Conservation (phyloP, 2,888 invertebrate genomes). For the Eupithecia exiguata region DNA sequence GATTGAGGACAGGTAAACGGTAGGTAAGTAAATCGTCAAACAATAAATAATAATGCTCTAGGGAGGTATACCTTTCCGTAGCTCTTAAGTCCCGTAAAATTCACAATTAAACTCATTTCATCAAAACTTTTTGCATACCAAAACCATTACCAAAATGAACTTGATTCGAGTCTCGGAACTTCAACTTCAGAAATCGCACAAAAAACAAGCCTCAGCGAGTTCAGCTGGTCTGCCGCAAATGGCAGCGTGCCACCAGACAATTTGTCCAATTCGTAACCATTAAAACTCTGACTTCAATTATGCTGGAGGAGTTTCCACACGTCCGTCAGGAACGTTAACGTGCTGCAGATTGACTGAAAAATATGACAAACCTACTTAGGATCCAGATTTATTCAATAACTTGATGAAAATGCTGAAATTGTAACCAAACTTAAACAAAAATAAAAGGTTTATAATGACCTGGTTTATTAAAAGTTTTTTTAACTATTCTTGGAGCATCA, state of each 20-base stretch:
- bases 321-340: conserved; percentile 16
- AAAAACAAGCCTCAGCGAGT: conserved; percentile 22
- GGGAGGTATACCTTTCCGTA: too few species aligned
- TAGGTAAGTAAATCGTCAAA: background rate
- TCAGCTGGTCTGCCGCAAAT: conserved; percentile 29
- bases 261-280: conserved; percentile 55
- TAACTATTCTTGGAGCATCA: background rate
- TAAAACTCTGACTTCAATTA: conserved; percentile 49
- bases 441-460: background rate
- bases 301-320: conserved; percentile 28
- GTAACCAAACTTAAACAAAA: background rate
- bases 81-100: background rate
- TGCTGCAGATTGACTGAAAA: background rate
- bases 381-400: background rate
- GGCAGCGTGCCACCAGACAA: conserved; percentile 48
- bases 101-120: background rate
- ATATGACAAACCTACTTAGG: background rate
- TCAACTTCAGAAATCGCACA: conserved; percentile 24
- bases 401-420: background rate
- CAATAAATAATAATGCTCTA: background rate
- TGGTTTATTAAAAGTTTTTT: background rate
- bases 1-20: background rate
- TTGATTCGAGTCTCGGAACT: conserved; percentile 28
- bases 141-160: conserved; percentile 21
- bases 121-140: conserved; percentile 7